Evolutionary conservation across 2,797 vertebrate species (phyloP), one percentile per base, ranked within the genome.

Genomic region (Podargus strigoides): DNA sequence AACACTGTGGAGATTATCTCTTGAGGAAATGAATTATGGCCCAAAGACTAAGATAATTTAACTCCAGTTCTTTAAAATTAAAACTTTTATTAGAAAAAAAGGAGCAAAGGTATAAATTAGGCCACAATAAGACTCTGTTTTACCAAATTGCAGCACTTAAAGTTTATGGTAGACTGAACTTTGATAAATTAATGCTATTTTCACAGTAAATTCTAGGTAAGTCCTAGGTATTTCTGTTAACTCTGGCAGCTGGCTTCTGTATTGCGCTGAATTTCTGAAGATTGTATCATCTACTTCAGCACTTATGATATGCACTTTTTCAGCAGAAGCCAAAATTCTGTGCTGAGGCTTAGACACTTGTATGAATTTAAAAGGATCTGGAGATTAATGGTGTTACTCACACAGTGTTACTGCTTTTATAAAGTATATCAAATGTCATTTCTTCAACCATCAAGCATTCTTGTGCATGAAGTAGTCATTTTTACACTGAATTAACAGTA

Each of bases 251-350:
- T 37, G 74, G 72, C 59, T 74, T 95, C 78, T 62, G 18, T 47
- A 16, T 85, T 2, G 42, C 81, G 73, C 30, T 97, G 59, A 97
- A 97, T 97, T 97, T 87, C 97, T 96, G 70, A 96, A 74, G 93
- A 59, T 58, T 46, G 13, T 94, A 50, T 95, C n/a, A 49, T 93
- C 81, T 19, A 4, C 82, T 86, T 72, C 37, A 44, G 7, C 66
- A 63, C 96, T 90, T 92, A 55, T 3, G 36, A 76, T 90, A 58
- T 83, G 60, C n/a, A 76, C 28, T 64, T 93, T 92, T 80, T 58
- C 93, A 84, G 82, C 59, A 79, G 81, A 88, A 87, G 60, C 49
- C 47, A 67, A 8, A 39, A 41, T 42, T 69, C 47, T 17, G 27
- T 74, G 58, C 55, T 53, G 24, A 69, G 63, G 50, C 73, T 74